Evolutionary conservation across 2,797 vertebrate genomes (phyloP), one percentile per base, ranked within the genome.

Genomic region (Platalea minor): DNA sequence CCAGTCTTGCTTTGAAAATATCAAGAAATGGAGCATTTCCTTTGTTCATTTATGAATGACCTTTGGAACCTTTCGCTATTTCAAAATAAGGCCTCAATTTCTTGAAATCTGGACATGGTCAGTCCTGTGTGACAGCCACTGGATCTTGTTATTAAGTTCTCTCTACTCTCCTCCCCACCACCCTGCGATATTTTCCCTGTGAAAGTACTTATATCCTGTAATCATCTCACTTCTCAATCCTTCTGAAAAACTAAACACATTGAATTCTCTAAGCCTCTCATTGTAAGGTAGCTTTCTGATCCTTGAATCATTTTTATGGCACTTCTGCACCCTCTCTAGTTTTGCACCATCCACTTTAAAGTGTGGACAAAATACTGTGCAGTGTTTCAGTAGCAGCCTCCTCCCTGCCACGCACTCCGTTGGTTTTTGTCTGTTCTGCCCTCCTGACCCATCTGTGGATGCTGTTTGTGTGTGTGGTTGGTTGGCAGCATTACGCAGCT

Each of bases 231-330:
- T 88, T 93, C 53, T 85, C 45, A 45, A 16, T 64, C 65, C 87
- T 41, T 85, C 79, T 88, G 53, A 57, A 78, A 85, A 88, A n/a
- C 54, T 35, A 37, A 88, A 74, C 29, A 17, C 1, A 0, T 2
- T 72, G 85, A 64, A 91, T 90, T 93, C 82, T 48, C 75, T 45
- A 45, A 95, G 45, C 85, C 37, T 91, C 19, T 88, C 48, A 24
- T 60, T n/a, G 31, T 83, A 43, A 91, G 37, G 37, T 64, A 20
- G n/a, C 31, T 91, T 95, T 91, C 57, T 84, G 73, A 76, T 93
- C 64, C 56, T 79, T 89, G 45, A 91, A 60, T 94, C 25, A 23
- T 90, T 94, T 95, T 93, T 88, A 88, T 68, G 41, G 73, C 50
- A 61, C 83, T 94, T 91, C 31, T 93, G 64, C 50, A 64, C 53